A percentile compares a stretch with the other conserved stretches of the same genome.
phyloP scores from a whole-genome alignment of 2,797 vertebrate genomes.

The Sebastes jordani region DNA sequence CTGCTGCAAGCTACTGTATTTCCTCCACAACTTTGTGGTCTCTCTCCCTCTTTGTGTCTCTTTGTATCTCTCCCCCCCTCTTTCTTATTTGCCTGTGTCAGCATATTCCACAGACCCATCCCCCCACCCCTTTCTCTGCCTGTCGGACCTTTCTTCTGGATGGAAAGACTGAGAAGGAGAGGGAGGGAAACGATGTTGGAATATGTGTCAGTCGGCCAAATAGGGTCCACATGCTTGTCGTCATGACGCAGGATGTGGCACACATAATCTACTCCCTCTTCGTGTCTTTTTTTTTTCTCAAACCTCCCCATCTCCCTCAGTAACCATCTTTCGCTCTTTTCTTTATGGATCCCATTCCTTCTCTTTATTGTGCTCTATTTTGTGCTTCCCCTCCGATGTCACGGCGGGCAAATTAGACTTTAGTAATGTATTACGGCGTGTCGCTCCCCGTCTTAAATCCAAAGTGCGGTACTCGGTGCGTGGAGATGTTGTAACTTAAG shows the following conservation, averaged over 20 bases:
- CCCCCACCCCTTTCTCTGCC: constrained; percentile 12
- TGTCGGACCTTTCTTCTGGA: constrained; percentile 56
- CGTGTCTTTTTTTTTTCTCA: neutral
- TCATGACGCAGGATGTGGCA: constrained; percentile 59
- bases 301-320: constrained; percentile 8
- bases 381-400: constrained; percentile 28
- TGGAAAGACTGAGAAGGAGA: constrained; percentile 68
- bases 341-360: constrained; percentile 64
- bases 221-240: constrained; percentile 50
- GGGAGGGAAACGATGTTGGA: constrained; percentile 39
- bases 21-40: constrained; percentile 25
- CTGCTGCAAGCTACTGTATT: constrained; percentile 65
- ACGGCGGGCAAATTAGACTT: constrained; percentile 63
- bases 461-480: neutral
- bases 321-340: constrained; percentile 42
- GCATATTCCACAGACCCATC: constrained; percentile 68
- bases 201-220: constrained; percentile 79
- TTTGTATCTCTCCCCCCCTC: constrained; percentile 31
- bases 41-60: constrained; percentile 40
- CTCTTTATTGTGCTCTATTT: constrained; percentile 62
- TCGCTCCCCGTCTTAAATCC: constrained; percentile 38
- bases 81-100: constrained; percentile 66
- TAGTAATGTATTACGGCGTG: constrained; percentile 40
- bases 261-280: constrained; percentile 20
- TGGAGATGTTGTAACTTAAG: constrained; percentile 46